These are phyloP conservation scores for Rhopilema esculentum DNA, from an alignment of 30 jellyfish, hydroid and myxozoan genomes.

Conservation along the genomic window DNA sequence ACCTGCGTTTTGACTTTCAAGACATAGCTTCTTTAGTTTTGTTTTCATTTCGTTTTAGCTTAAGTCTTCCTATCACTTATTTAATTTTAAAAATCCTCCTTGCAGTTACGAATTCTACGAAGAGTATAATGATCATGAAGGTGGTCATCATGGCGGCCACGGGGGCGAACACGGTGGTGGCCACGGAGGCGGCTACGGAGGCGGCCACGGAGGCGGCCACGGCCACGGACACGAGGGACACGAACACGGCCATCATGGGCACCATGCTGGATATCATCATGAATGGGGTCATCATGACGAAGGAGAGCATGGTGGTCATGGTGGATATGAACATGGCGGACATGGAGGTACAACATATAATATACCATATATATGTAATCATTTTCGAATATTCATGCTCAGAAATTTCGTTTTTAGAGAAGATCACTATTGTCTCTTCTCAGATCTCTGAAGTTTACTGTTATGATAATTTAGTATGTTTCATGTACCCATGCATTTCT, in stretches of 20 bases:
- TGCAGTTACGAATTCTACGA: slow-evolving; percentile 95
- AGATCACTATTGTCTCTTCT: no score
- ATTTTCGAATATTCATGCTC: no score
- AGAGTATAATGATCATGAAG: slow-evolving; percentile 97
- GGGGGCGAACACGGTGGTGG: slow-evolving; percentile 83
- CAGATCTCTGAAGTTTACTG: no score
- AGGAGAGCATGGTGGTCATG: slow-evolving; percentile 96
- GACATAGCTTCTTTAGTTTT: no score
- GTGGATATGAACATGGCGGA: slow-evolving; percentile 83
- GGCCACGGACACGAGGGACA: slow-evolving; percentile 90
- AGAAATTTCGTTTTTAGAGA: no score
- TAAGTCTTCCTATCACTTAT: no score
- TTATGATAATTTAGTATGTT: not conserved
- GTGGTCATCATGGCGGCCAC: slow-evolving; percentile 85
- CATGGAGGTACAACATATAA: slow-evolving; percentile 44
- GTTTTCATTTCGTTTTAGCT: no score
- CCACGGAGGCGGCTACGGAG: slow-evolving; percentile 87
- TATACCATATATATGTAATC: no score
- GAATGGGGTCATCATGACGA: slow-evolving; percentile 98
- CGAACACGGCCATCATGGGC: slow-evolving; percentile 99
- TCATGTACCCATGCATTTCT: no score
- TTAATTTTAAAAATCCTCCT: not conserved
- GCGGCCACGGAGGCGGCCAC: slow-evolving; percentile 77
- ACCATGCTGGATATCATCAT: slow-evolving; percentile 97
- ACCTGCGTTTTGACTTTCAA: no score